phyloP scores from a whole-genome alignment of 2,797 vertebrate genomes.

The Cossypha dichroa region DNA sequence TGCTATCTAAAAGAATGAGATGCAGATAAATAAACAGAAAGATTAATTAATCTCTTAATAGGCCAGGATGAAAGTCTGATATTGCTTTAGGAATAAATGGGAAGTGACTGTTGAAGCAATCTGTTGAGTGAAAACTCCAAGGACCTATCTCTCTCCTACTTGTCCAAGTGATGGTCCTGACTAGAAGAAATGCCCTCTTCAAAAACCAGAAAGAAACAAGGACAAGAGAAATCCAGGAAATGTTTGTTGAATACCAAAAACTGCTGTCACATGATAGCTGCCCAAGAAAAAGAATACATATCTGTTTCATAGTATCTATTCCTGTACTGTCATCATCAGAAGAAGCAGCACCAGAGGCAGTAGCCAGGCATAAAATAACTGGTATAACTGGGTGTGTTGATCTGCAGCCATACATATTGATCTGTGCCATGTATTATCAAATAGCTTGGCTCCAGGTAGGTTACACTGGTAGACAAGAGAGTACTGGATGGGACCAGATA shows the following conservation, averaged over 20 bases:
- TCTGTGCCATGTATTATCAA: not conserved
- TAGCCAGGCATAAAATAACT: rapidly evolving
- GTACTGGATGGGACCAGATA: not conserved
- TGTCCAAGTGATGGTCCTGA: not conserved
- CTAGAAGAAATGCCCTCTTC: not conserved
- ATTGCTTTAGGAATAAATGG: not conserved
- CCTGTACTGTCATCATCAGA: not conserved
- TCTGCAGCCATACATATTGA: not conserved
- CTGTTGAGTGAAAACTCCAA: not conserved
- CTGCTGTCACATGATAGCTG: not conserved
- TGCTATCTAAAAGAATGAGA: not conserved
- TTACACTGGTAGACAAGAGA: not conserved
- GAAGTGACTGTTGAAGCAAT: not conserved
- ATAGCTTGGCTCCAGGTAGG: not conserved
- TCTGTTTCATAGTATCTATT: not conserved
- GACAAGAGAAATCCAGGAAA: not conserved
- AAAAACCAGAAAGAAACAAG: not conserved
- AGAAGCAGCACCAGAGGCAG: not conserved
- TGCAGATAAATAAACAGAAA: not conserved
- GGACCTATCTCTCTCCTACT: not conserved
- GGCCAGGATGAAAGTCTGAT: not conserved
- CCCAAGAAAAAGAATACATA: not conserved
- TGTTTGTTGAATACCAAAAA: not conserved
- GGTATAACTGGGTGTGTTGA: rapidly evolving
- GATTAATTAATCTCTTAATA: not conserved